Evolutionary conservation across 2,888 invertebrate genomes (phyloP).

Genomic region (Rhaphigaster nebulosa): DNA sequence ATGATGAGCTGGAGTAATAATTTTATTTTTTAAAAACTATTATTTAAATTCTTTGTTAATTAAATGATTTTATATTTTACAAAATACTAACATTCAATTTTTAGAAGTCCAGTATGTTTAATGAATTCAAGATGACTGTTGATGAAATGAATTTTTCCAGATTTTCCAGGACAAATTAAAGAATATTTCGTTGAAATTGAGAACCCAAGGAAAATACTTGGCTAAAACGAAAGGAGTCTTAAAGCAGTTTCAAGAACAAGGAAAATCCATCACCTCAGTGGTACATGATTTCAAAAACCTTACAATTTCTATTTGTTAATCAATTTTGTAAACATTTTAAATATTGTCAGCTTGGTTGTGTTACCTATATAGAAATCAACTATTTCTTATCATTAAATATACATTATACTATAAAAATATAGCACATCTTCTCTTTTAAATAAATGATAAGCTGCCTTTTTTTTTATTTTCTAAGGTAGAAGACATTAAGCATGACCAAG

Average conservation of each 20-base stretch:
- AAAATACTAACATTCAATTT: too few species aligned
- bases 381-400: not conserved
- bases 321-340: not conserved
- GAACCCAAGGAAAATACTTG: conserved; percentile 21
- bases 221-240: conserved; percentile 25
- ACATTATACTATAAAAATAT: not conserved
- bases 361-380: not conserved
- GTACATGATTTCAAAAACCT: not conserved
- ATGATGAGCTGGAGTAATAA: too few species aligned
- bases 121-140: too few species aligned
- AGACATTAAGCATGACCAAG: conserved; percentile 32
- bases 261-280: conserved; percentile 30
- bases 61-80: not conserved
- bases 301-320: not conserved
- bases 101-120: too few species aligned
- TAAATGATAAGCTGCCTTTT: not conserved
- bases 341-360: not conserved
- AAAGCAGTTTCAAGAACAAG: conserved; percentile 52
- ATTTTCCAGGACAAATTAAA: conserved; percentile 34
- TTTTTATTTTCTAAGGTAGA: conserved; percentile 7
- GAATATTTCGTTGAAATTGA: conserved; percentile 19
- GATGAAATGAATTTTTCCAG: conserved; percentile 4
- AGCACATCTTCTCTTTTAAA: not conserved
- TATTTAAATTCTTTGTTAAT: not conserved
- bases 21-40: too few species aligned